Evolutionary conservation across 2,888 invertebrate genomes (phyloP).

Genomic region (Calliscelio sp.): DNA sequence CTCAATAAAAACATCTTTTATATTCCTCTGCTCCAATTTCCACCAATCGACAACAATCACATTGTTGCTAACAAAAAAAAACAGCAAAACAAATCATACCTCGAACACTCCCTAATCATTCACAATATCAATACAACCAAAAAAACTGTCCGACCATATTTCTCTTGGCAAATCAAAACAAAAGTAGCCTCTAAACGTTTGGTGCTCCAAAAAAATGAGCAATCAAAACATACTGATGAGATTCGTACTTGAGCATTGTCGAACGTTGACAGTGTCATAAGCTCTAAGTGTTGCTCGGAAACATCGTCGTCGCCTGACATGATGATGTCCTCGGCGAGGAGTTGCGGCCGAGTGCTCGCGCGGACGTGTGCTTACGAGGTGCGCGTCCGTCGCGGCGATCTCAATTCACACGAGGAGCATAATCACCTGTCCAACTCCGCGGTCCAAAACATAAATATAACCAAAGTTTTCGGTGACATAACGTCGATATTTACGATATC

Average conservation of each 20-base stretch:
- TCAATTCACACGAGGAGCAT: constrained; percentile 3
- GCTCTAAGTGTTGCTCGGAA: constrained; percentile 57
- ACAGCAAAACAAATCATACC: too few species aligned
- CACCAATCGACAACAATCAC: too few species aligned
- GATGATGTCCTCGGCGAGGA: constrained; percentile 16
- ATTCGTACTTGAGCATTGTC: constrained; percentile 65
- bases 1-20: too few species aligned
- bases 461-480: constrained; percentile 67
- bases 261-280: constrained; percentile 67
- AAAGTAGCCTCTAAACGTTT: too few species aligned
- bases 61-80: too few species aligned
- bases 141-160: too few species aligned
- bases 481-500: constrained; percentile 70
- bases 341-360: not conserved
- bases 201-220: too few species aligned
- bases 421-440: constrained; percentile 28
- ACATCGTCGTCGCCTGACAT: constrained; percentile 64
- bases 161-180: too few species aligned
- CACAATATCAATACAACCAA: too few species aligned
- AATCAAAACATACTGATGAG: too few species aligned
- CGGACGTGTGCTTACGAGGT: not conserved
- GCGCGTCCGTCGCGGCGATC: not conserved
- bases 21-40: too few species aligned
- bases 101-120: too few species aligned
- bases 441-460: constrained; percentile 65